A percentile compares a stretch with the other conserved stretches of the same genome.
Conservation (phyloP, 2,797 vertebrate genomes). For the Setipinna tenuifilis region DNA sequence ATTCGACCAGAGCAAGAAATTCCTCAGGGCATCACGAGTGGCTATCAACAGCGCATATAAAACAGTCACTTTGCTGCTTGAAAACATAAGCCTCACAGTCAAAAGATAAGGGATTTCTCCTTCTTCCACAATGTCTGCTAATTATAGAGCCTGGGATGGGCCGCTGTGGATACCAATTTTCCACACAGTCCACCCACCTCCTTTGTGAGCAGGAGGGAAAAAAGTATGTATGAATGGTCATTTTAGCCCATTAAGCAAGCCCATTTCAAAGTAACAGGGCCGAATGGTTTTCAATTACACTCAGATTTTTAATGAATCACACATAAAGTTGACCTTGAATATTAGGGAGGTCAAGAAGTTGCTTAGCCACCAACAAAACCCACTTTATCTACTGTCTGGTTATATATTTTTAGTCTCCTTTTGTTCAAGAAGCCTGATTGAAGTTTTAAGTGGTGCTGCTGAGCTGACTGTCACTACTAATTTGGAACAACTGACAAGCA, state of each 20-base stretch:
- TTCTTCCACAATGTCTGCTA: background rate
- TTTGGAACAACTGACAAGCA: background rate
- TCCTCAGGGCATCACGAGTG: background rate
- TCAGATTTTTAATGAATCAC: background rate
- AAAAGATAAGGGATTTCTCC: slow-evolving; percentile 9
- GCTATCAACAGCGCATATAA: slow-evolving; percentile 9
- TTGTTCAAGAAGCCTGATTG: background rate
- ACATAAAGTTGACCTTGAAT: slow-evolving; percentile 12
- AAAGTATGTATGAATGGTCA: slow-evolving; percentile 13
- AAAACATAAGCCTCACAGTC: background rate
- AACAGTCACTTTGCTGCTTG: background rate
- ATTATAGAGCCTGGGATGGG: background rate
- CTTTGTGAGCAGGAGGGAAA: background rate
- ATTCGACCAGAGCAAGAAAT: slow-evolving; percentile 8
- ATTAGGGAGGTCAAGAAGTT: slow-evolving; percentile 19
- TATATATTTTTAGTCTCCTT: background rate
- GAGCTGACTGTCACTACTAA: background rate
- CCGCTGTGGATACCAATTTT: background rate
- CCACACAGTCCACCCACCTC: slow-evolving; percentile 8
- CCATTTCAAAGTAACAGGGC: slow-evolving; percentile 24
- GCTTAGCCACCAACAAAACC: background rate
- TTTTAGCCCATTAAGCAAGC: background rate
- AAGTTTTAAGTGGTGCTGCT: background rate
- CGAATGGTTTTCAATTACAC: slow-evolving; percentile 23
- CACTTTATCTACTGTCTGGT: background rate